These are phyloP conservation scores for Pseudopipra pipra DNA, from an alignment of 2,113 vertebrate species.

Conservation along the genomic window DNA sequence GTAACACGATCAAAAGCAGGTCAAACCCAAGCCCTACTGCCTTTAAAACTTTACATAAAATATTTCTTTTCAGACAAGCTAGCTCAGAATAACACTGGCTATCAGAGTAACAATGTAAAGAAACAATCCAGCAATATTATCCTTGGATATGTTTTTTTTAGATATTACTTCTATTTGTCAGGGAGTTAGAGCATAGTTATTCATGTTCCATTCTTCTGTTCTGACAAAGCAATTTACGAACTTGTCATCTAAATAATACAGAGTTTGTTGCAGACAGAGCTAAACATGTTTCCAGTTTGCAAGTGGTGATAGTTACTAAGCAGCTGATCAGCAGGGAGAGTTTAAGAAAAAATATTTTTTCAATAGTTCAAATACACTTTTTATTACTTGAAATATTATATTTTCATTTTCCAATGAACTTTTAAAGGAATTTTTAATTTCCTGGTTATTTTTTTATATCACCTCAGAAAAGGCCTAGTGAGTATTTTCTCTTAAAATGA, in stretches of 20 bases:
- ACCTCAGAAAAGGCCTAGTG: neutral
- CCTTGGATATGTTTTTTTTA: neutral
- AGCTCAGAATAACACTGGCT: neutral
- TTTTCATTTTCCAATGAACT: neutral
- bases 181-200: neutral
- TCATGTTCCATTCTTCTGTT: neutral
- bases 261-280: neutral
- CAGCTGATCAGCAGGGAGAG: neutral
- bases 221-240: conserved; percentile 20
- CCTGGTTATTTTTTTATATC: neutral
- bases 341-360: neutral
- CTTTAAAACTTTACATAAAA: neutral
- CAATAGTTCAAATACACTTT: neutral
- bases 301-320: neutral
- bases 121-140: neutral
- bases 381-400: neutral
- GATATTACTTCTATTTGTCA: neutral
- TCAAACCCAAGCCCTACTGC: neutral
- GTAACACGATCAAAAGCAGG: neutral
- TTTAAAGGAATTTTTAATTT: neutral
- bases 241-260: neutral
- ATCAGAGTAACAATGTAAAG: neutral
- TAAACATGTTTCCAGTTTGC: neutral
- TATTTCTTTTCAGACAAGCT: neutral
- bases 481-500: neutral